Base-by-base conservation (phyloP, 2,797 vertebrate genomes). In the Argya squamiceps region DNA sequence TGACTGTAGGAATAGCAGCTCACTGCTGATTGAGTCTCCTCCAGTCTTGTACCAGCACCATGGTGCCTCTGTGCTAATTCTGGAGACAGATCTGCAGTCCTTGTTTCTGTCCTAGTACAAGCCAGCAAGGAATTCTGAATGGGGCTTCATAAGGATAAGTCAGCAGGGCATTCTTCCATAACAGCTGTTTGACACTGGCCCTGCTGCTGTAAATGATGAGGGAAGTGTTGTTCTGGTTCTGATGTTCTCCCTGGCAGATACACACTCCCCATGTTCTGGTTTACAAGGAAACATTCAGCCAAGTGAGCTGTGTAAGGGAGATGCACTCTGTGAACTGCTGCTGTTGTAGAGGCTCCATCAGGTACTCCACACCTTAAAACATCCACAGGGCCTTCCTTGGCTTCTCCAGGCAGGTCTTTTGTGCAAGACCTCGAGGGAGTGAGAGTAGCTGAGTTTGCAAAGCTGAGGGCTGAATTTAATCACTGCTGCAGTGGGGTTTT, bases 31-130 rank as follows among this genome's bases (percentile, higher is more conserved):
- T 0, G 3, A 46, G 23, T 49, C 18, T 75, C 26, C 69, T 2
- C n/a, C 24, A 29, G 24, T 32, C 73, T 5, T 3, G 14, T n/a
- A 53, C 27, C 58, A 80, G 56, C 44, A 27, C 0, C 0, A 5
- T 46, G 18, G 26, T 83, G 18, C 34, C 19, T 85, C 41, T 8
- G 1, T 52, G 39, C 30, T 69, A 23, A 12, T 2, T 3, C 26
- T 50, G 43, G 47, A 78, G 59, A 15, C 49, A 77, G 46, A 56
- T 47, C 39, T 84, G 30, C 47, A 32, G 37, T 77, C 34, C 20
- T 70, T 69, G 32, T 27, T 84, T 8, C 4, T 24, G 29, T 69
- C 6, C 41, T 73, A 49, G 27, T 16, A 58, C 29, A 84, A 63
- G 39, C 59, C n/a, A 65, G 55, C 47, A 69, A 65, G 44, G 47